Conservation (phyloP, 2,113 vertebrate species). For the Halcyon senegalensis region DNA sequence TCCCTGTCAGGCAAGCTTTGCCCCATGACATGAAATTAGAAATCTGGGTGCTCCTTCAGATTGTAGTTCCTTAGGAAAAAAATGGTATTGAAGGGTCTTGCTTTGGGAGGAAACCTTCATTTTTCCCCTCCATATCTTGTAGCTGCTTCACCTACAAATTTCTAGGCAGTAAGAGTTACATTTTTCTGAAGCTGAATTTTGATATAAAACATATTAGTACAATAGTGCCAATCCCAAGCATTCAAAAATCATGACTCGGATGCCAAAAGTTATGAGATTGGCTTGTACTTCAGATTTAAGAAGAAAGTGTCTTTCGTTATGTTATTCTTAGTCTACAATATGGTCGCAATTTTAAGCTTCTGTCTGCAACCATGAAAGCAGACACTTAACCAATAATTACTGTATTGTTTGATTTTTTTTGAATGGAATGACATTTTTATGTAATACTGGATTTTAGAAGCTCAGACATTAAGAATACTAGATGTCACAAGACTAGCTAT, state of each 20-base stretch:
- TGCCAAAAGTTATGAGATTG: background rate
- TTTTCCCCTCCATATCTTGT: background rate
- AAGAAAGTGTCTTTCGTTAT: constrained; percentile 19
- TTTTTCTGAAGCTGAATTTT: constrained; percentile 24
- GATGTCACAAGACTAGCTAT: background rate
- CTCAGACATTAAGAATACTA: background rate
- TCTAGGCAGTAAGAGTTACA: background rate
- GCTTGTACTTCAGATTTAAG: background rate
- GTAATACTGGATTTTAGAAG: background rate
- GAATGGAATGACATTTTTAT: background rate
- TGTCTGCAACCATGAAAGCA: background rate
- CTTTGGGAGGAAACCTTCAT: background rate
- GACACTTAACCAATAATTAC: background rate
- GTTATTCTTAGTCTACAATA: background rate
- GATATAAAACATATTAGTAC: constrained; percentile 1
- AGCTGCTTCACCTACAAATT: background rate
- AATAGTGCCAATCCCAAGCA: background rate
- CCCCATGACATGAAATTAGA: background rate
- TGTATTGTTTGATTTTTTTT: background rate
- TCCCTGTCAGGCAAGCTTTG: background rate
- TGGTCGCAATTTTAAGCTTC: constrained; percentile 13
- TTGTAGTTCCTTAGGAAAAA: background rate
- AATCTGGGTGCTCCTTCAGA: background rate
- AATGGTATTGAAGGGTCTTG: background rate
- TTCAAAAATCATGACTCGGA: constrained; percentile 36